Conservation (phyloP, 2,888 invertebrate species). For the Aleiodes leptofemur region DNA sequence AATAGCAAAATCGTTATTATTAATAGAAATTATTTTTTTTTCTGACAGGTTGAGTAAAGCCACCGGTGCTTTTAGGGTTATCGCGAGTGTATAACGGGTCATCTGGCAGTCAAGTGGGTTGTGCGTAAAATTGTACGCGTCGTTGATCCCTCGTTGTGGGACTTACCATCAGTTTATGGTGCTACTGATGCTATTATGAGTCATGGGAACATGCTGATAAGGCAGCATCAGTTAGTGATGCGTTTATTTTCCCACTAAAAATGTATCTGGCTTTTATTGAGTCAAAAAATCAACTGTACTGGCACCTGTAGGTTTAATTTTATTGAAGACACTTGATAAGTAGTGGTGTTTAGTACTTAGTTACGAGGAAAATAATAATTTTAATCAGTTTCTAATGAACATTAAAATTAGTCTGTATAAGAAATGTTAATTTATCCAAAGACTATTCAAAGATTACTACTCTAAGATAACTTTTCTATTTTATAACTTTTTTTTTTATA, state of each 20-base stretch:
- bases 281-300: constrained; percentile 20
- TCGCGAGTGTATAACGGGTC: constrained; percentile 73
- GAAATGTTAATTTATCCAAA: constrained; percentile 27
- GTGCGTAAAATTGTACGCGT: constrained; percentile 63
- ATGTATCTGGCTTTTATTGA: constrained; percentile 44
- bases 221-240: constrained; percentile 55
- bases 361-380: neutral
- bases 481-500: neutral
- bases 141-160: constrained; percentile 48
- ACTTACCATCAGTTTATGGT: constrained; percentile 60
- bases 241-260: constrained; percentile 44
- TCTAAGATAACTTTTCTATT: neutral
- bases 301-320: constrained; percentile 49
- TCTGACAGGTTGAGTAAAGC: constrained; percentile 73
- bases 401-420: neutral
- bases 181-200: constrained; percentile 70
- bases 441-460: constrained; percentile 11
- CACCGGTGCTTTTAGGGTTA: constrained; percentile 74
- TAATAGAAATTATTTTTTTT: constrained; percentile 69
- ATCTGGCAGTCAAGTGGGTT: constrained; percentile 75
- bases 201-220: constrained; percentile 73
- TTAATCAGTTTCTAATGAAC: neutral
- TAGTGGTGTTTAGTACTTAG: neutral
- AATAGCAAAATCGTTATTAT: constrained; percentile 67
- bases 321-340: constrained; percentile 8